Evolutionary conservation across 2,113 vertebrate species (phyloP), one percentile per base, ranked within the genome.

Genomic region (Ageneiosus marmoratus): DNA sequence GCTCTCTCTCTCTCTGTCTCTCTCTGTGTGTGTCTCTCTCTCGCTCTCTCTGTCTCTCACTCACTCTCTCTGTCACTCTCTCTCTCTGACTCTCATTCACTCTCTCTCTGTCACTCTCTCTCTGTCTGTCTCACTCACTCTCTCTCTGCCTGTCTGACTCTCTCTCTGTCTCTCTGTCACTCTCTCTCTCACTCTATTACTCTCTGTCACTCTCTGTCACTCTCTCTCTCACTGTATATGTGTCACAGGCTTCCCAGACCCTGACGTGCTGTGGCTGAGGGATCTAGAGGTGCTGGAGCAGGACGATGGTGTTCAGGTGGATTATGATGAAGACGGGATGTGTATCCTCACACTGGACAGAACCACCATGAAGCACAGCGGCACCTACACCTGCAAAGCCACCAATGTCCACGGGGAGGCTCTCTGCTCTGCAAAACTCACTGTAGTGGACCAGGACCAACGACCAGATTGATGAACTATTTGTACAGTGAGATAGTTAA

Each of bases 241-340:
- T 1, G 65, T 24, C 22, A 69, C 85, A 95, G 95, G 94, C 46
- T 94, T 93, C 83, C 95, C 94, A 3, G 94, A 95, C 79, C 94
- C 94, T 2, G 94, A 94, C 86, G 93, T 95, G 88, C 80, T 94
- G 70, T 95, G 95, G 95, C 86, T 94, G 41, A 86, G 88, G 73
- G 92, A 90, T 37, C 91, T 88, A 0, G 80, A 89, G 4, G 86
- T 90, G 56, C 91, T 92, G 4, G 34, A 81, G 41, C 92, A 94
- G 82, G 92, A 91, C 0, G 58, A 90, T 9, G 34, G 62, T 4
- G 86, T 92, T n/a, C 88, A 89, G 67, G 92, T 95, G 15, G 93
- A 94, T 51, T 94, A 94, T 8, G 92, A 95, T 74, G 94, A 95
- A 44, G 90, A 95, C 3, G 95, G 95, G 13, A 76, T 82, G 86